Evolutionary conservation across 2,888 invertebrate species (phyloP), one percentile per base, ranked within the genome.

Genomic region (Metellina segmentata): DNA sequence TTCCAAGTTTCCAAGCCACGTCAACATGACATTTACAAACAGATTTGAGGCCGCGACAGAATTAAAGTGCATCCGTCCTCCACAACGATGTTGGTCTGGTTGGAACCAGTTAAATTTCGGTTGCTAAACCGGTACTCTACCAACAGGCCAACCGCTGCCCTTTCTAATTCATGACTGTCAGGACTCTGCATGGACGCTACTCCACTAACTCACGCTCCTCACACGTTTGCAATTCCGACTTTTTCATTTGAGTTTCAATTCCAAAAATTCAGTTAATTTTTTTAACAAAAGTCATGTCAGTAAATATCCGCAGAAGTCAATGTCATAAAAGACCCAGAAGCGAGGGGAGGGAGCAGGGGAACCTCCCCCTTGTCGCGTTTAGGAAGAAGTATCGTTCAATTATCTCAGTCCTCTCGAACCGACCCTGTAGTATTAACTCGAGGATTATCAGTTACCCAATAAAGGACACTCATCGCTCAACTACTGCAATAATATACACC

Each of bases 361-460:
- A 48, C 11, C 16, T 51, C 34, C 19, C 77, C 51, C 51, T 70
- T 85, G 81, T 85, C 81, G 79, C 49, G 61, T 81, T 85, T 52
- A 78, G 74, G 85, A 90, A 90, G 86, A 90, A 90, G 90, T 81
- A 90, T 90, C 90, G 81, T 90, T 90, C 90, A 86, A 90, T 90
- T 90, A 86, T 86, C 82, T 71, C 48, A 48, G 75, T 86, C 53
- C 86, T 53, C 52, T 85, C 49, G 71, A 61, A 61, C 48, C 72
- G n/a, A 7, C 19, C 81, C n/a, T 71, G 48, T 49, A 75, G 86
- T 90, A 90, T 90, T 85, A 90, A 90, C 79, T 90, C 61, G 49
- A 72, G 90, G 90, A 90, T 90, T 86, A 90, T 75, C 86, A 86
- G 90, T 69, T 81, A 90, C 81, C 86, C 90, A 90, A 90, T 90